A percentile compares a stretch with the other conserved stretches of the same genome.
Conservation (phyloP, 2,113 vertebrate genomes). For the Gorsachius goisagi region DNA sequence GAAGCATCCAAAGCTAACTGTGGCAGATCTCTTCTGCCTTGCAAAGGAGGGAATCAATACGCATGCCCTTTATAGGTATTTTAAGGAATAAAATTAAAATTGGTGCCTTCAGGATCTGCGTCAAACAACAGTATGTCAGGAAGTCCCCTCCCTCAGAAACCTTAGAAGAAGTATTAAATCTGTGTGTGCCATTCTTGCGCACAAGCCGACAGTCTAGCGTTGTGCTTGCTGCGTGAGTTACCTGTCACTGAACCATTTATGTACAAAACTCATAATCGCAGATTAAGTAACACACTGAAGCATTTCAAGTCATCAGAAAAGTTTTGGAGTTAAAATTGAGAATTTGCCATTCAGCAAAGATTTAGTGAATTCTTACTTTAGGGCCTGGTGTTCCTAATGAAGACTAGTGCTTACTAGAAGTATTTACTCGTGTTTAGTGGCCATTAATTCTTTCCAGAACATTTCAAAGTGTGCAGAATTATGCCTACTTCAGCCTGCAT, state of each 20-base stretch:
- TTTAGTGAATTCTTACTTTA: background rate
- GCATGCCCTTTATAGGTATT: background rate
- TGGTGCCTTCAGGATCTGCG: background rate
- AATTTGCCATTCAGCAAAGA: background rate
- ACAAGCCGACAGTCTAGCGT: accelerated
- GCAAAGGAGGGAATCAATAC: background rate
- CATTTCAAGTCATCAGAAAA: background rate
- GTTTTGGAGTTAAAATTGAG: background rate
- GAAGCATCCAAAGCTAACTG: background rate
- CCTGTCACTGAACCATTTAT: background rate
- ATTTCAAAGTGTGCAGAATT: background rate
- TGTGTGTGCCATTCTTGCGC: background rate
- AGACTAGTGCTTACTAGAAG: background rate
- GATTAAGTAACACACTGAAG: background rate
- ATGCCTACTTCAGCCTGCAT: accelerated
- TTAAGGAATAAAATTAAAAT: background rate
- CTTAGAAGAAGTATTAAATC: background rate
- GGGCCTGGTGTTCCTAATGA: background rate
- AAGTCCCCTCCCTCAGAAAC: background rate
- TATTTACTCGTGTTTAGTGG: background rate
- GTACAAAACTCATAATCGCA: background rate
- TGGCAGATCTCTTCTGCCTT: background rate
- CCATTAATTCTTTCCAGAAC: background rate
- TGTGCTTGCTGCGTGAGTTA: accelerated
- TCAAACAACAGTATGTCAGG: background rate